phyloP scores from a whole-genome alignment of 2,113 vertebrate species.

The Sialia sialis region DNA sequence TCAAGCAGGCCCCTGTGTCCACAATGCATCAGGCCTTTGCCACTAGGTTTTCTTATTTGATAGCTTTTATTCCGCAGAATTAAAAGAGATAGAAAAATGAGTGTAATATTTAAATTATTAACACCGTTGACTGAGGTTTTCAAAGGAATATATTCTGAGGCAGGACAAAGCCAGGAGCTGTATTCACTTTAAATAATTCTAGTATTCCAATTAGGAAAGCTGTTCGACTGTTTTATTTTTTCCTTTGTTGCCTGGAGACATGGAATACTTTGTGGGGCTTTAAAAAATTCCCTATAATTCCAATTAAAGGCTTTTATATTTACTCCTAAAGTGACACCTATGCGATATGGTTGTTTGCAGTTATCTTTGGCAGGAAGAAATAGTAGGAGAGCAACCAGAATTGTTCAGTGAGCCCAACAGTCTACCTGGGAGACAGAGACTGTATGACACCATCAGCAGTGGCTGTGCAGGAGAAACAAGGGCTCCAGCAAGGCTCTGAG shows the following conservation, averaged over 20 bases:
- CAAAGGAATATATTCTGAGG: neutral
- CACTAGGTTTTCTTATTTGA: slow-evolving; percentile 5
- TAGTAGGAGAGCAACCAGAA: neutral
- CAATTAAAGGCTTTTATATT: neutral
- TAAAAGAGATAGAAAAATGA: neutral
- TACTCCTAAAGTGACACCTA: neutral
- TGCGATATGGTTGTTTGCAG: neutral
- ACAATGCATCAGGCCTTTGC: neutral
- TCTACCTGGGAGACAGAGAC: neutral
- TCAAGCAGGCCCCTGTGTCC: neutral
- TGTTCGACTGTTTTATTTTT: slow-evolving; percentile 1
- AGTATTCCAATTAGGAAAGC: slow-evolving; percentile 24
- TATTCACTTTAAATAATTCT: slow-evolving; percentile 23
- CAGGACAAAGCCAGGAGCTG: neutral
- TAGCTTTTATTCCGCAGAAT: neutral
- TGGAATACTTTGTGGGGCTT: neutral
- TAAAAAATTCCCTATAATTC: neutral
- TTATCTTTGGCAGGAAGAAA: neutral
- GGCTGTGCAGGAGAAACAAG: neutral
- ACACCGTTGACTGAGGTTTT: neutral
- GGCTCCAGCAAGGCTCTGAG: neutral
- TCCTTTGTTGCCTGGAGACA: neutral
- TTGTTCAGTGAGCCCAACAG: neutral
- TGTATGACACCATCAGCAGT: neutral
- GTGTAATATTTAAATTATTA: slow-evolving; percentile 41